Base-by-base conservation (phyloP, 2,113 vertebrate genomes). In the Cyphomyrus discorhynchus region DNA sequence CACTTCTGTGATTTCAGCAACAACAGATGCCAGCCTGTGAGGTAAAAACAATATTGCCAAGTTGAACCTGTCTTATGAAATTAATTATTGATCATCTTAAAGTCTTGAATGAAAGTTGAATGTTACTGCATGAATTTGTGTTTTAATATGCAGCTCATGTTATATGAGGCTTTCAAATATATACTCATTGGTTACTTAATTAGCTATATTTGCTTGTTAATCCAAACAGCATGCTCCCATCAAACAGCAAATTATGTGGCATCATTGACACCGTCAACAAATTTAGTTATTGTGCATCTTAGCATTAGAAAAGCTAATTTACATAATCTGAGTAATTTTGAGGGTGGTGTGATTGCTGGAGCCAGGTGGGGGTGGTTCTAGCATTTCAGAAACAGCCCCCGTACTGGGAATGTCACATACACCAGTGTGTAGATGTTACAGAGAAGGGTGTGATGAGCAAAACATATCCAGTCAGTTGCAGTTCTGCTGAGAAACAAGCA, bases 51-150 rank as follows among this genome's bases (percentile, higher is more conserved):
- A 85, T 88, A 49, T 56, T 91, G 91, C 58, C 58, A 27, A 45
- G 62, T 52, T 89, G 91, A 66, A 19, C 21, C 31, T 85, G 90
- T 56, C 56, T 88, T 83, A 84, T 74, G 70, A 88, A 85, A 90
- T 77, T 70, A 3, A 88, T 89, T 88, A 74, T 89, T 56, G 56
- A 58, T 58, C 21, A 24, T 58, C 24, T 58, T 58, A 58, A 8
- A n/a, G 56, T 58, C 21, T 56, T 56, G 53, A 62, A 58, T 87
- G 42, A 83, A 88, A 49, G 24, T 62, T 62, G 24, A 62, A 31
- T 70, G 62, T 70, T 31, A 27, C n/a, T 13, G n/a, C n/a, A 70
- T 31, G 1, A 3, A 11, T 70, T 31, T 70, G 62, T 70, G 3
- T 70, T 70, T 70, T 70, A 70, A 70, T 70, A 70, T 31, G 3